Percentiles rank a stretch among this genome's conserved stretches.
Conservation (phyloP, 2,797 vertebrate species). For the Bufotes viridis region DNA sequence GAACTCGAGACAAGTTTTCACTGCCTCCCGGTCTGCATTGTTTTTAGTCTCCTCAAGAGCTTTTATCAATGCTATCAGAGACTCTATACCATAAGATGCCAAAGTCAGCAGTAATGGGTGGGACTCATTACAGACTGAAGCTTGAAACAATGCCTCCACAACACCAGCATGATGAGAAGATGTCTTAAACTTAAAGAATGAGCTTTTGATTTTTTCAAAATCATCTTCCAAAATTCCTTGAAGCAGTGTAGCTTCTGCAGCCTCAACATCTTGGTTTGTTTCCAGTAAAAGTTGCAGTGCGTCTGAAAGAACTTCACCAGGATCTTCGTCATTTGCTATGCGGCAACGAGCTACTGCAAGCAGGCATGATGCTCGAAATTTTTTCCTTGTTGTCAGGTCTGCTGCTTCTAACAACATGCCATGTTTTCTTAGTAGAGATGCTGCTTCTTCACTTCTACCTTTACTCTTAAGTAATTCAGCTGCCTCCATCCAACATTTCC, state of each 20-base stretch:
- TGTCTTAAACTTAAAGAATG: slow-evolving; percentile 66
- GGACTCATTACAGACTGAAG: slow-evolving; percentile 52
- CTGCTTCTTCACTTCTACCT: slow-evolving; percentile 76
- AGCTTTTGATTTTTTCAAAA: slow-evolving; percentile 63
- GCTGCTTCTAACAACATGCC: slow-evolving; percentile 77
- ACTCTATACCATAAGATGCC: slow-evolving; percentile 66
- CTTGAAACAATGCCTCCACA: slow-evolving; percentile 73
- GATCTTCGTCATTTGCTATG: slow-evolving; percentile 8
- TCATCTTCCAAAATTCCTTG: slow-evolving; percentile 72
- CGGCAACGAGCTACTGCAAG: slow-evolving; percentile 71
- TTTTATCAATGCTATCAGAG: slow-evolving; percentile 71
- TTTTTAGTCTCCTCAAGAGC: slow-evolving; percentile 71
- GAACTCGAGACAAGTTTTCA: slow-evolving; percentile 79
- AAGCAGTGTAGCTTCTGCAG: slow-evolving; percentile 74
- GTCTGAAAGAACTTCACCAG: slow-evolving; percentile 69
- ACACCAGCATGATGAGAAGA: slow-evolving; percentile 74
- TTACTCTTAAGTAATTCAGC: slow-evolving; percentile 75
- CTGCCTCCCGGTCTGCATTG: slow-evolving; percentile 78
- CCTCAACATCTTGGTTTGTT: slow-evolving; percentile 67
- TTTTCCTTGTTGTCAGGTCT: slow-evolving; percentile 70
- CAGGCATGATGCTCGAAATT: slow-evolving; percentile 75
- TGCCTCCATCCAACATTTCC: slow-evolving; percentile 71
- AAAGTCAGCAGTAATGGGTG: slow-evolving; percentile 65
- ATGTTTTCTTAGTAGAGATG: slow-evolving; percentile 76
- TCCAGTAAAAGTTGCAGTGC: slow-evolving; percentile 71